phyloP scores from a whole-genome alignment of 2,797 vertebrate species.

The Fistularia commersonii region DNA sequence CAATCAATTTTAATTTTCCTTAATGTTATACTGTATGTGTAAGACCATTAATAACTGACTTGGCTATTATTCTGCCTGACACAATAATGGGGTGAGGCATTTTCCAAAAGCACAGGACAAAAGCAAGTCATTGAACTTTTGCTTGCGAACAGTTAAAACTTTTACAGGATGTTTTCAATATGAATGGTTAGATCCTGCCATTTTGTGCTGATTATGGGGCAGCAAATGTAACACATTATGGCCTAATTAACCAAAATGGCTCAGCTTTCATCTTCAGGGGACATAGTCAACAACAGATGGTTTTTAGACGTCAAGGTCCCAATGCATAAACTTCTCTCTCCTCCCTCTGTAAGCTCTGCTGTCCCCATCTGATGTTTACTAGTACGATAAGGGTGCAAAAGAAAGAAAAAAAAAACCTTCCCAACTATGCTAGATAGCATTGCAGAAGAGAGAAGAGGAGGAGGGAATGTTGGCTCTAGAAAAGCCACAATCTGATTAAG shows the following conservation, averaged over 20 bases:
- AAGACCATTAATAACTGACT: neutral
- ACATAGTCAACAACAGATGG: conserved; percentile 48
- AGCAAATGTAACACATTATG: conserved; percentile 35
- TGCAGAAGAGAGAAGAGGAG: neutral
- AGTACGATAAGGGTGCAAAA: conserved; percentile 17
- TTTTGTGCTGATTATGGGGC: conserved; percentile 27
- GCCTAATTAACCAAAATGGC: conserved; percentile 37
- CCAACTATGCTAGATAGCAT: neutral
- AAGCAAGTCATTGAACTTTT: conserved; percentile 11
- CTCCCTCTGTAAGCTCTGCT: conserved; percentile 26
- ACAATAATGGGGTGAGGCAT: neutral
- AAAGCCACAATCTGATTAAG: conserved; percentile 9
- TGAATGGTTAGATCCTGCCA: conserved; percentile 21
- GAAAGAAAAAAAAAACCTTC: neutral
- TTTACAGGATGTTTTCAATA: conserved; percentile 30
- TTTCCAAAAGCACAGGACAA: conserved; percentile 12
- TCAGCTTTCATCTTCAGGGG: conserved; percentile 26
- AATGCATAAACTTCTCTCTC: conserved; percentile 20
- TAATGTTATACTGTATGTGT: neutral
- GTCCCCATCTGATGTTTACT: conserved; percentile 38
- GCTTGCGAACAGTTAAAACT: conserved; percentile 6
- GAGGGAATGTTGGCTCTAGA: conserved; percentile 4
- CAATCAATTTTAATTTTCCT: too few relatives aligned
- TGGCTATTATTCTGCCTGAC: too few relatives aligned
- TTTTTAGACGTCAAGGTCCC: conserved; percentile 39